These are phyloP conservation scores for Zhengitettix transpicula DNA, from an alignment of 2,888 invertebrate species.

Conservation along the genomic window DNA sequence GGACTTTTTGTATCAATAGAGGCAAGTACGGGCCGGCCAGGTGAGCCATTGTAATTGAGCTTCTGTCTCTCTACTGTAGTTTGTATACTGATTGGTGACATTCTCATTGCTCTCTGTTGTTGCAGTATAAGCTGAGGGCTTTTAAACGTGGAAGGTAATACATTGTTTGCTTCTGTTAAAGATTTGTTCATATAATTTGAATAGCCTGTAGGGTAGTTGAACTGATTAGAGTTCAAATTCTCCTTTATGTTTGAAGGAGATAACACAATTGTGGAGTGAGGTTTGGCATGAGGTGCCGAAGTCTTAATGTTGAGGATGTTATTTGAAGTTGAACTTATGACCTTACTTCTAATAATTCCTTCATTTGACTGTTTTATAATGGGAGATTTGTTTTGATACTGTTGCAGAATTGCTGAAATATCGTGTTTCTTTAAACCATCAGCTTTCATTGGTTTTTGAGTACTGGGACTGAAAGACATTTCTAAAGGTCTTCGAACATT, in stretches of 20 bases:
- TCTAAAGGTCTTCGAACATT: background rate
- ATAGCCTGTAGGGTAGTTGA: background rate
- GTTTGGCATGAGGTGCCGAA: background rate
- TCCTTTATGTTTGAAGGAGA: conserved; percentile 11
- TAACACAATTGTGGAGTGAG: background rate
- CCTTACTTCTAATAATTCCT: too few relatives aligned
- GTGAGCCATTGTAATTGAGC: background rate
- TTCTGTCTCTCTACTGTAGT: background rate
- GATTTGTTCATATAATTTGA: background rate
- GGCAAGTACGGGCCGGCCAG: conserved; percentile 3
- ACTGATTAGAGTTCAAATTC: conserved; percentile 7
- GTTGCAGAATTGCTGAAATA: too few relatives aligned
- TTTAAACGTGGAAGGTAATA: background rate
- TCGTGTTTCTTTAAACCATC: too few relatives aligned
- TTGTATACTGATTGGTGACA: background rate
- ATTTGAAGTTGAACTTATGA: background rate
- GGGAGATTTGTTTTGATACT: too few relatives aligned
- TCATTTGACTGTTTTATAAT: background rate
- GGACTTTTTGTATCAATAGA: conserved; percentile 4
- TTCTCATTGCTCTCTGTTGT: background rate
- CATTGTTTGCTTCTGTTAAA: background rate
- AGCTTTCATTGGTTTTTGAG: too few relatives aligned
- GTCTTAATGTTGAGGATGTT: background rate
- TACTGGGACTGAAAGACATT: background rate
- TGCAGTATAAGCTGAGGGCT: background rate